Evolutionary conservation across 1,140 invertebrate genomes (phyloP).

Genomic region (Choristoneura fumiferana): DNA sequence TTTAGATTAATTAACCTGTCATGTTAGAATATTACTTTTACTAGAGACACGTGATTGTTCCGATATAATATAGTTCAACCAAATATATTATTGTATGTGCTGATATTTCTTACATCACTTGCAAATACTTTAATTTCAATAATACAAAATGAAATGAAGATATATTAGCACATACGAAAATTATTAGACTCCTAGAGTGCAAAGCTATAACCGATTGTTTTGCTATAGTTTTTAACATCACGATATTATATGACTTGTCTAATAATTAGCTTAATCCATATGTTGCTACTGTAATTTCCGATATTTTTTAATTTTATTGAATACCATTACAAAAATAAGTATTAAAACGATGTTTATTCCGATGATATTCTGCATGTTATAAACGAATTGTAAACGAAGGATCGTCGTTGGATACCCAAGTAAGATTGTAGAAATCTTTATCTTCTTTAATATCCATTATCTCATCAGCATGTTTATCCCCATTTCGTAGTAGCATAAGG

Average conservation of each 20-base stretch:
- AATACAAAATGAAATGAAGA: slow-evolving; percentile 21
- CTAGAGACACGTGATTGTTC: slow-evolving; percentile 60
- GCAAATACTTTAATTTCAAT: not conserved
- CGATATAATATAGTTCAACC: slow-evolving; percentile 41
- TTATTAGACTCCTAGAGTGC: slow-evolving; percentile 62
- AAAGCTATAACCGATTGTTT: slow-evolving; percentile 70
- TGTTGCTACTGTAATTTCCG: slow-evolving; percentile 62
- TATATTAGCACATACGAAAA: slow-evolving; percentile 42
- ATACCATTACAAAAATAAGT: slow-evolving; percentile 27
- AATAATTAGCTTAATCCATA: slow-evolving; percentile 67
- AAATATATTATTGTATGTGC: slow-evolving; percentile 34
- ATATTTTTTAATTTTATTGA: slow-evolving; percentile 42
- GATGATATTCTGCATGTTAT: slow-evolving; percentile 54
- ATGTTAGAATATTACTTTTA: slow-evolving; percentile 69
- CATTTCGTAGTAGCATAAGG: slow-evolving; percentile 39
- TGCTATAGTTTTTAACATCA: slow-evolving; percentile 70
- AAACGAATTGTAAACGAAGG: slow-evolving; percentile 58
- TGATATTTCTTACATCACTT: slow-evolving; percentile 32
- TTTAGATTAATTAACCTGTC: slow-evolving; percentile 65
- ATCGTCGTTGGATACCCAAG: slow-evolving; percentile 75
- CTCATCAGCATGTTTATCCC: slow-evolving; percentile 50
- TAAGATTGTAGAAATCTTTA: slow-evolving; percentile 62
- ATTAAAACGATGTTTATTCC: slow-evolving; percentile 33
- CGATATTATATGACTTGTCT: slow-evolving; percentile 50
- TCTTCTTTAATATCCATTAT: slow-evolving; percentile 50